Percentiles rank a stretch among this genome's conserved stretches.
phyloP scores from a whole-genome alignment of 2,888 invertebrate genomes.

The Incurvaria masculella region DNA sequence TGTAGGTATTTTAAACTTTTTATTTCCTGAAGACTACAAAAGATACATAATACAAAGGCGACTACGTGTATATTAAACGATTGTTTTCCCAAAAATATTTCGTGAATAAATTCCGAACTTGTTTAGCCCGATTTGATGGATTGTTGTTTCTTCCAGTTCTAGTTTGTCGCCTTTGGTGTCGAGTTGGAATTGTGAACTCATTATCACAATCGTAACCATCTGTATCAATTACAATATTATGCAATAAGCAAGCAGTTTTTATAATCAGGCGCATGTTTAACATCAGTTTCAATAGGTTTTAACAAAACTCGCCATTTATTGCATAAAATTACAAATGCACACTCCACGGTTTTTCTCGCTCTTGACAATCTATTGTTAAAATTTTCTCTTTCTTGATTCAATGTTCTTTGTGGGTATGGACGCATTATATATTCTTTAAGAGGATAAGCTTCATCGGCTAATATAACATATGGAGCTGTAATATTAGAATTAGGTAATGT shows the following conservation, averaged over 20 bases:
- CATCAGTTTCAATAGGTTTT: constrained; percentile 18
- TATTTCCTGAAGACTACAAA: constrained; percentile 13
- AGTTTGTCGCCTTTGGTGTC: constrained; percentile 17
- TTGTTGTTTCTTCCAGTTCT: constrained; percentile 17
- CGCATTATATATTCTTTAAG: too few relatives aligned
- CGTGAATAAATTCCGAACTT: constrained; percentile 16
- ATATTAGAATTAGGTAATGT: too few relatives aligned
- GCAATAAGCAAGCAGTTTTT: constrained; percentile 17
- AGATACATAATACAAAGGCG: constrained; percentile 11
- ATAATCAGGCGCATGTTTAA: constrained; percentile 17
- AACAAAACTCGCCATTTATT: constrained; percentile 13
- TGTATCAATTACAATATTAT: constrained; percentile 19
- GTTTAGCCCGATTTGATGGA: constrained; percentile 18
- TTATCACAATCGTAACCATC: constrained; percentile 15
- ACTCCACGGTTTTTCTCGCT: constrained; percentile 20
- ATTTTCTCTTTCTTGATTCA: constrained; percentile 15
- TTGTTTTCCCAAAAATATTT: constrained; percentile 18
- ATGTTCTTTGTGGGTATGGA: constrained; percentile 14
- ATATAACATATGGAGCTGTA: too few relatives aligned
- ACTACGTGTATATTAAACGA: constrained; percentile 15
- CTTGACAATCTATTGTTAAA: constrained; percentile 19
- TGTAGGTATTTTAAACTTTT: constrained; percentile 15
- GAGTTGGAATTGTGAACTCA: constrained; percentile 13
- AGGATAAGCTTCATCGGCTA: constrained; percentile 21
- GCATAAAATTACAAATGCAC: constrained; percentile 19